phyloP scores from a whole-genome alignment of 2,888 invertebrate species.

The Ormyrus pomaceus region DNA sequence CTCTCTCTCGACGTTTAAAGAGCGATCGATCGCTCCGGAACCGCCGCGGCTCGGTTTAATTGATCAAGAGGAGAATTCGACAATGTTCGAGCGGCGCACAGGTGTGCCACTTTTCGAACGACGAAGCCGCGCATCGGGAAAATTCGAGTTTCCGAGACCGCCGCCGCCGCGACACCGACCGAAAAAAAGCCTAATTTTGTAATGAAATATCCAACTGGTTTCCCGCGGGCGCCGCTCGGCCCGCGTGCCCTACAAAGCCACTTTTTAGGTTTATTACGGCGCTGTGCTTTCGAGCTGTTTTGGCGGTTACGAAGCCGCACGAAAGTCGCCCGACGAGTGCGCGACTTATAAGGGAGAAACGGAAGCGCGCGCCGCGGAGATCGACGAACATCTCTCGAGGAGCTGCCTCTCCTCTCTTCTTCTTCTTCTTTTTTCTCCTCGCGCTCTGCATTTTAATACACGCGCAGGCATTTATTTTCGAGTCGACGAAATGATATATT shows the following conservation, averaged over 20 bases:
- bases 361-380: constrained; percentile 18
- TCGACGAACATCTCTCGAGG: not conserved
- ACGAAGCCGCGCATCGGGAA: no score
- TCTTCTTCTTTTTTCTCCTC: not conserved
- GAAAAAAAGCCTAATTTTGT: no score
- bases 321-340: constrained; percentile 38
- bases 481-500: constrained; percentile 34
- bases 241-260: constrained; percentile 29
- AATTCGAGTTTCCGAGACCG: not conserved
- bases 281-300: constrained; percentile 33
- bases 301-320: constrained; percentile 2
- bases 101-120: no score
- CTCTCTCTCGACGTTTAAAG: no score
- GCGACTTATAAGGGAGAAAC: constrained; percentile 47
- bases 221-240: not conserved
- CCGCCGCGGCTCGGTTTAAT: no score
- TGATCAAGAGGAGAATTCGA: no score
- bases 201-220: no score
- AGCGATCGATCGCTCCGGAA: no score
- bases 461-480: not conserved
- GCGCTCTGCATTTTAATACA: not conserved
- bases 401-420: not conserved
- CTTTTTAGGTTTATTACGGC: constrained; percentile 39
- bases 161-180: not conserved
- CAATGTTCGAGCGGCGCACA: no score